Base-by-base conservation (phyloP, 2,888 invertebrate species). In the Thereva unica region DNA sequence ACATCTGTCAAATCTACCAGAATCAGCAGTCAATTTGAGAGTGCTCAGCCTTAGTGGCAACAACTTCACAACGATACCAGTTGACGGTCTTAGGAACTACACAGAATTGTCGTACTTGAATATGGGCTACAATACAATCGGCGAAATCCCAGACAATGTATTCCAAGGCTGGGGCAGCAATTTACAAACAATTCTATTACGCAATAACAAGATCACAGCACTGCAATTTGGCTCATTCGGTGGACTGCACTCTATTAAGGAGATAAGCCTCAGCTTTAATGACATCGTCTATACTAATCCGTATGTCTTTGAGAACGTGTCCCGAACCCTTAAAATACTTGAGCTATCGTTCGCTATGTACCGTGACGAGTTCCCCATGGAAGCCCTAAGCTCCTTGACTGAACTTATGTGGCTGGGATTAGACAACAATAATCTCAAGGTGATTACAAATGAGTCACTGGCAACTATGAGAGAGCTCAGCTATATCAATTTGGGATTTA, bases 211-310 rank as follows among this genome's bases (percentile, higher is more conserved):
- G 78, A 87, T 95, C 72, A 89, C 90, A 42, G 88, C 85, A 78
- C 83, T 89, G 72, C 87, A 86, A 75, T 84, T 86, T 71, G 87
- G 87, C 74, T 86, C 90, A 71, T 91, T 94, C 78, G 84, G 86
- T 68, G 88, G 88, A 47, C 85, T 91, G 61, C 87, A 87, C 71
- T 87, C 90, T 72, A 85, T 97, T 72, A 90, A 90, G 75, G 95
- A 95, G 81, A 86, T 97, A 71, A 93, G 92, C 81, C 83, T 97
- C 71, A 95, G 95, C 77, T 94, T 95, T 81, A 97, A 97, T 80
- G 90, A 92, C 75, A 85, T 97, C 71, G 87, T 89, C 73, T 89
- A 90, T 75, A 86, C 96, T 72, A 91, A 93, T 76, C 86, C 88
- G 37, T 87, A 90, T 76, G 89, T 93, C 12, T 93, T 95, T 77